Evolutionary conservation across 2,888 invertebrate genomes (phyloP), one percentile per base, ranked within the genome.

Genomic region (Aromia moschata): DNA sequence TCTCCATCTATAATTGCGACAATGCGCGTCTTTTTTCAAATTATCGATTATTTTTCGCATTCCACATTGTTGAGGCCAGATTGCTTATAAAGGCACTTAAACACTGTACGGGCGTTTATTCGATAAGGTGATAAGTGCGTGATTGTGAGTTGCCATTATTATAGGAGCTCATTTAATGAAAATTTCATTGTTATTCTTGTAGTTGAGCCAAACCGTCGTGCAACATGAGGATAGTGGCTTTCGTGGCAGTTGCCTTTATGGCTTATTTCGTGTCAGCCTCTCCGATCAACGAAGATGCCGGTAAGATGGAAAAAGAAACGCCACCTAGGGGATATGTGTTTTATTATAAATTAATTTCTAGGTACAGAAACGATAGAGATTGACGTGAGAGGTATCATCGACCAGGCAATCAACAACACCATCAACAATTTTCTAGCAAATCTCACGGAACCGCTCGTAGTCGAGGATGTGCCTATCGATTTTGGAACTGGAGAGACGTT

Each of bases 331-430:
- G 33, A 25, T 15, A 5, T 17, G 43, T 9, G 20, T 36, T 31
- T 46, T 16, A 15, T 55, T 25, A n/a, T n/a, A n/a, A n/a, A n/a
- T n/a, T n/a, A n/a, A n/a, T 49, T 56, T 56, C 15, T 15, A 56
- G 46, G 40, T 4, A 16, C 33, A 3, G 4, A 18, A n/a, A n/a
- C n/a, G n/a, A n/a, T n/a, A n/a, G n/a, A n/a, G n/a, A 15, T 45
- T n/a, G 25, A 40, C 4, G n/a, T 45, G 2, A 36, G 53, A 25
- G 47, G 47, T 11, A n/a, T 47, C 33, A 25, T 58, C 15, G 37
- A 36, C 9, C 33, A 58, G 11, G 18, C 18, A 2, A 52, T 62
- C 16, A 51, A 58, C 11, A 16, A 33, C 31, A 33, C 51, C 7
- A 9, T 53, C 2, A 41, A 53, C 11, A 37, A 41, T 9, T 43